A percentile compares a stretch with the other conserved stretches of the same genome.
These are phyloP conservation scores for Falco novaeseelandiae DNA, from an alignment of 2,797 vertebrate genomes.

Conservation along the genomic window DNA sequence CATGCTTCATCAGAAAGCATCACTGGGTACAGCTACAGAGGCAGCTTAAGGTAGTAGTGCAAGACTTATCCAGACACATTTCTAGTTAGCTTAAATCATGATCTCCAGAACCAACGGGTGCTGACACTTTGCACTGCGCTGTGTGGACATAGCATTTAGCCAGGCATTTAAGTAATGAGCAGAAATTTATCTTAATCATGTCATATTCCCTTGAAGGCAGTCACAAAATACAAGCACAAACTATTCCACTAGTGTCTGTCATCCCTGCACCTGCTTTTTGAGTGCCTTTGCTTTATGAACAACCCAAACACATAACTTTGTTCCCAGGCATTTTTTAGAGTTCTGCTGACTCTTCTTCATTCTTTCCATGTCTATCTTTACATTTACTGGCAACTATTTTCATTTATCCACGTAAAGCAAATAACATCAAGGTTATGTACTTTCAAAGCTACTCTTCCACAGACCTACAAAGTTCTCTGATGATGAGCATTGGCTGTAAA, in stretches of 20 bases:
- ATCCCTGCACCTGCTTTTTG: not conserved
- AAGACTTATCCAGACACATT: not conserved
- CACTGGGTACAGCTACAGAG: not conserved
- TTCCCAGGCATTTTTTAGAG: not conserved
- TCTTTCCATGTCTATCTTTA: not conserved
- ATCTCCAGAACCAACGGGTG: not conserved
- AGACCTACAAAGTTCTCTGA: not conserved
- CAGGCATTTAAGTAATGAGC: not conserved
- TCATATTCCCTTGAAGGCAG: not conserved
- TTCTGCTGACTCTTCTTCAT: not conserved
- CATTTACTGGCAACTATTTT: not conserved
- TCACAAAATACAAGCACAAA: not conserved
- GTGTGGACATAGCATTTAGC: not conserved
- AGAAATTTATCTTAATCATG: not conserved
- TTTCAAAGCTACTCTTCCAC: not conserved
- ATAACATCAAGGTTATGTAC: not conserved
- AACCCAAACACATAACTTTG: not conserved
- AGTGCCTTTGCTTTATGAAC: not conserved
- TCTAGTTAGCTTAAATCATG: not conserved
- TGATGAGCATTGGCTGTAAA: not conserved
- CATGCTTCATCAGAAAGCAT: not conserved
- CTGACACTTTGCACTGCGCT: not conserved
- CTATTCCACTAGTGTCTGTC: not conserved
- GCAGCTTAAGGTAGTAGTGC: not conserved
- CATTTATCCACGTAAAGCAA: not conserved